Base-by-base conservation (phyloP, 2,888 invertebrate genomes). In the Drosophila rellima region DNA sequence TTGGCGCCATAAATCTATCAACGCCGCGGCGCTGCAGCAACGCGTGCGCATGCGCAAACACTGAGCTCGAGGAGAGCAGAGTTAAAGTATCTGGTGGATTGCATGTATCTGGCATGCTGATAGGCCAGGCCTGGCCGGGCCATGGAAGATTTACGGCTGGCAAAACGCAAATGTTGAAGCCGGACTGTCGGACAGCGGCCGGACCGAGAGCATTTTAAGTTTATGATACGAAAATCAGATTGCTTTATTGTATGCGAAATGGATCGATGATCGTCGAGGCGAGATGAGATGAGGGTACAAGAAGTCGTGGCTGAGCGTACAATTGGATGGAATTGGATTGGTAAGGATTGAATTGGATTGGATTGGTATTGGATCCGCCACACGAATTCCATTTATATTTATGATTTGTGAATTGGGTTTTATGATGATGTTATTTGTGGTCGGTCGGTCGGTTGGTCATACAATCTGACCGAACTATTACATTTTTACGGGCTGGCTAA, bases 1-100 rank as follows among this genome's bases (percentile, higher is more conserved):
- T 91, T 91, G 90, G 90, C 90, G 91, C 90, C 90, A 90, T 90
- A 90, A 90, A 90, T 90, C 90, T 90, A 91, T 90, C 90, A 91
- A 85, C 90, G 84, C 70, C 44, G 67, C 37, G 40, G 67, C 70
- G 37, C 18, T 39, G 39, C 39, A 40, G 18, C 40, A 74, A 83
- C 82, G 79, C 87, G 90, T 83, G 83, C 85, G 85, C 85, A 75
- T 87, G 85, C 84, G 84, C 84, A 87, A 78, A 80, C 88, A 80
- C 82, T 66, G 69, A 50, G 29, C 33, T 40, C 26, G 26, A 26
- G 26, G 26, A 26, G 26, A 7, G 26, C 26, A 26, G 17, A 45
- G 35, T 17, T 13, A 17, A 23, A 47, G 62, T 71, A 74, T 75
- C 70, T 73, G 67, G 62, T 47, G 64, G 70, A 64, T 67, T 72